phyloP scores from a whole-genome alignment of 2,797 vertebrate genomes.

The Poeciliopsis gracilis region DNA sequence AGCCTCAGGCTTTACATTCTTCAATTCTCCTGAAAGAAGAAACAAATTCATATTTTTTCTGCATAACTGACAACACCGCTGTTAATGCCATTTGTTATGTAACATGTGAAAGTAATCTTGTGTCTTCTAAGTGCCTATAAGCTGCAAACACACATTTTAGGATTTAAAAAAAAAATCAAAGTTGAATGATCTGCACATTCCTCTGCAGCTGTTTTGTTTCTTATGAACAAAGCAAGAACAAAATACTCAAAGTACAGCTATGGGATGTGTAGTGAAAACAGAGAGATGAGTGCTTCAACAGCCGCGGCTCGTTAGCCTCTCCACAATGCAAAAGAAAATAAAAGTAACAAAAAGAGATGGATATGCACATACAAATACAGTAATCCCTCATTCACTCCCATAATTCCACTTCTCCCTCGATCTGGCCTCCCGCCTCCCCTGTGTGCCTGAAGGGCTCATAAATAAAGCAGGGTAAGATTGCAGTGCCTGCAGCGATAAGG shows the following conservation, averaged over 20 bases:
- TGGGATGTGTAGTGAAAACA: constrained; percentile 8
- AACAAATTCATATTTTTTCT: constrained; percentile 19
- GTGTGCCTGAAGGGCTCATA: constrained; percentile 59
- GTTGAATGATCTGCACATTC: constrained; percentile 1
- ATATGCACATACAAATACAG: constrained; percentile 34
- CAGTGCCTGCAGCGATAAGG: constrained; percentile 58
- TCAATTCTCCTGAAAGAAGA: constrained; percentile 11
- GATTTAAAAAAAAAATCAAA: constrained; percentile 14
- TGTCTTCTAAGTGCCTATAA: constrained; percentile 15
- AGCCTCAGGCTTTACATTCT: constrained; percentile 32
- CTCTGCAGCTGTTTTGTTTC: constrained; percentile 27
- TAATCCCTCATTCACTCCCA: constrained; percentile 38
- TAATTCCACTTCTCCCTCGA: constrained; percentile 15
- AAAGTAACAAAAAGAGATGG: constrained; percentile 16
- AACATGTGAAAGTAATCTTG: constrained; percentile 36
- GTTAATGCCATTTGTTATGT: constrained; percentile 36
- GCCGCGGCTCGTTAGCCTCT: constrained; percentile 46
- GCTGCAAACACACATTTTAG: constrained; percentile 32
- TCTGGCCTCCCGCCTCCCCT: constrained; percentile 11
- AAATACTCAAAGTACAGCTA: constrained; percentile 15
- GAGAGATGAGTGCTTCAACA: constrained; percentile 21
- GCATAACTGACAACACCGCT: background rate
- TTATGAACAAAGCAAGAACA: constrained; percentile 25
- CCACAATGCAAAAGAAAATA: constrained; percentile 23
- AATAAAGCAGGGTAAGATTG: constrained; percentile 69